Evolutionary conservation across 2,888 invertebrate genomes (phyloP).

Genomic region (Eumerus sabulonum): DNA sequence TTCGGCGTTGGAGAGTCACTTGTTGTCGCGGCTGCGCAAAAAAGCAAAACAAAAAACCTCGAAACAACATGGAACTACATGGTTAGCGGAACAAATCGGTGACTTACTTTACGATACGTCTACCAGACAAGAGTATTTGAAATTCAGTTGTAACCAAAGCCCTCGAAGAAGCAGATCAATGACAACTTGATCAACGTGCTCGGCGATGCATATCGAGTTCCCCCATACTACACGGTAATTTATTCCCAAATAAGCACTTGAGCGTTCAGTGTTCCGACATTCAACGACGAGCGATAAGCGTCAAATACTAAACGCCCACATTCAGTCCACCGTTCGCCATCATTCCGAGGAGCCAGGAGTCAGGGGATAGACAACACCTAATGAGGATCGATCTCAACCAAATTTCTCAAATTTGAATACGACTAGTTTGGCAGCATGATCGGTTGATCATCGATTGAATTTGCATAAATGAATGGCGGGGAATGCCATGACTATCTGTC

Average conservation of each 20-base stretch:
- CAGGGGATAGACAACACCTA: conserved; percentile 5
- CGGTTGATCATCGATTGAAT: conserved; percentile 19
- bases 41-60: conserved; percentile 16
- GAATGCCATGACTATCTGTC: too few relatives aligned
- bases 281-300: conserved; percentile 13
- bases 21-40: conserved; percentile 41
- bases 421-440: conserved; percentile 8
- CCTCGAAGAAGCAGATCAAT: conserved; percentile 44
- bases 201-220: conserved; percentile 56
- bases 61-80: conserved; percentile 1
- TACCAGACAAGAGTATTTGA: not conserved
- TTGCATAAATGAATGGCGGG: conserved; percentile 52
- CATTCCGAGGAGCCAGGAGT: too few relatives aligned
- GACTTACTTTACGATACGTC: conserved; percentile 23
- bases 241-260: not conserved
- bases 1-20: conserved; percentile 28
- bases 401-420: conserved; percentile 12
- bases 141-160: conserved; percentile 29
- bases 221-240: conserved; percentile 19
- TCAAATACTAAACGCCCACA: conserved; percentile 48
- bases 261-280: too few relatives aligned
- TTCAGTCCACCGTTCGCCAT: not conserved
- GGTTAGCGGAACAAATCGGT: conserved; percentile 50
- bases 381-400: conserved; percentile 26
- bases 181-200: conserved; percentile 56